Base-by-base conservation (phyloP, 2,888 invertebrate species). In the Cecidostiba fungosa region DNA sequence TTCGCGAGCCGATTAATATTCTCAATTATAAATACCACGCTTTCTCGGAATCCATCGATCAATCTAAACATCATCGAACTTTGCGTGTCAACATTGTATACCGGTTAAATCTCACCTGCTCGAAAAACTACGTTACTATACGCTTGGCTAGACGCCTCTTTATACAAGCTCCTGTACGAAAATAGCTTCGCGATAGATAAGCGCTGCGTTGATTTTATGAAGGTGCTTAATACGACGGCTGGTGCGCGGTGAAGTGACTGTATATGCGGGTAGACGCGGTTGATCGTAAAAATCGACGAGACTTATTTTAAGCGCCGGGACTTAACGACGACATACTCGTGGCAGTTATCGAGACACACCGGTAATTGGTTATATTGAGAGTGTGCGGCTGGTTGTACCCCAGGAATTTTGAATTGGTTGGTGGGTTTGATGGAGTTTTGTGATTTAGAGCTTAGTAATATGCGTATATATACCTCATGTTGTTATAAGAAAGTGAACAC, bases 151-250 rank as follows among this genome's bases (percentile, higher is more conserved):
- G 39, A 39, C 43, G 5, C n/a, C 10, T 26, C 16, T 74, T 14
- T 74, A 47, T 74, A 59, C 26, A 36, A 66, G 19, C 3, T 8
- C 23, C 43, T n/a, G 69, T 69, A 26, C 69, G 78, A 69, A 80
- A 80, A 73, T 32, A 73, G 5, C 43, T 73, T n/a, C 72, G 39
- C n/a, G 23, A 54, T n/a, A 70, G 47, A 69, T 43, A 69, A 54
- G 39, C 50, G 23, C 36, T n/a, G 36, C 26, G 73, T 74, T 74
- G 47, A 73, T 62, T 82, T 82, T 36, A 74, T 47, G 74, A 81
- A 81, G 73, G 59, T 81, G 72, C 26, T 59, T 73, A 62, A 73
- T 74, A 73, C 16, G 23, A 36, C 26, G 23, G 50, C 32, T 47
- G 39, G 36, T 26, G n/a, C n/a, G n/a, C n/a, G 26, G 54, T 12